Conservation (phyloP, 2,113 vertebrate species). For the Siniperca knerii region DNA sequence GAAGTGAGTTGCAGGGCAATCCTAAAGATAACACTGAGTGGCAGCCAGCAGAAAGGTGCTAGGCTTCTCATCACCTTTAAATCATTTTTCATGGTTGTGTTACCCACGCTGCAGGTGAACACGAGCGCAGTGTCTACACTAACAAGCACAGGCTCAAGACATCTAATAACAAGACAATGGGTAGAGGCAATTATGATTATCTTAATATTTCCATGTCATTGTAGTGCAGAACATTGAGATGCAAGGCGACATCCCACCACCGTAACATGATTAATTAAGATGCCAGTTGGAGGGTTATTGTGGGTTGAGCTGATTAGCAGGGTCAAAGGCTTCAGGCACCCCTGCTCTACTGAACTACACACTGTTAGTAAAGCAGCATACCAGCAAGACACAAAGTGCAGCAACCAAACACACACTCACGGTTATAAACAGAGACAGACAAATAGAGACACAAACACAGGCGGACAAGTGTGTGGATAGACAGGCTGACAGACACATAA, state of each 20-base stretch:
- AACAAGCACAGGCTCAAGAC: neutral
- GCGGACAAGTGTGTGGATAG: slow-evolving; percentile 40
- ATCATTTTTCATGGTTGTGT: slow-evolving; percentile 64
- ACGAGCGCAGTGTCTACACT: slow-evolving; percentile 10
- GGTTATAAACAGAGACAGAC: slow-evolving; percentile 21
- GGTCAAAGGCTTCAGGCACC: slow-evolving; percentile 58
- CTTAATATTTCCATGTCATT: slow-evolving; percentile 43
- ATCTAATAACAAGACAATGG: slow-evolving; percentile 14
- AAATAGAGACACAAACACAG: slow-evolving; percentile 32
- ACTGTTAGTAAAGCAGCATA: slow-evolving; percentile 44
- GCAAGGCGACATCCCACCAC: slow-evolving; percentile 36
- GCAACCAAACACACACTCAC: neutral
- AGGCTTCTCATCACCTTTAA: slow-evolving; percentile 65
- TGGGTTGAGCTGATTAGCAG: slow-evolving; percentile 66
- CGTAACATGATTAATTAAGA: slow-evolving; percentile 64
- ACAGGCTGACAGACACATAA: slow-evolving; percentile 49
- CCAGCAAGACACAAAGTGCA: slow-evolving; percentile 40
- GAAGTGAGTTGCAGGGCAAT: slow-evolving; percentile 58
- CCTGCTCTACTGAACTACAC: slow-evolving; percentile 41
- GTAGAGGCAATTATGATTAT: slow-evolving; percentile 27
- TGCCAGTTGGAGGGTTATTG: slow-evolving; percentile 48
- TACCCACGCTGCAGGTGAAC: slow-evolving; percentile 42
- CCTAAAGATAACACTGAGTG: slow-evolving; percentile 66
- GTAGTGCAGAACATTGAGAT: slow-evolving; percentile 38
- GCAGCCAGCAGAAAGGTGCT: slow-evolving; percentile 59